A percentile compares a stretch with the other conserved stretches of the same genome.
Conservation (phyloP, 2,888 invertebrate species). For the Oscheius onirici region DNA sequence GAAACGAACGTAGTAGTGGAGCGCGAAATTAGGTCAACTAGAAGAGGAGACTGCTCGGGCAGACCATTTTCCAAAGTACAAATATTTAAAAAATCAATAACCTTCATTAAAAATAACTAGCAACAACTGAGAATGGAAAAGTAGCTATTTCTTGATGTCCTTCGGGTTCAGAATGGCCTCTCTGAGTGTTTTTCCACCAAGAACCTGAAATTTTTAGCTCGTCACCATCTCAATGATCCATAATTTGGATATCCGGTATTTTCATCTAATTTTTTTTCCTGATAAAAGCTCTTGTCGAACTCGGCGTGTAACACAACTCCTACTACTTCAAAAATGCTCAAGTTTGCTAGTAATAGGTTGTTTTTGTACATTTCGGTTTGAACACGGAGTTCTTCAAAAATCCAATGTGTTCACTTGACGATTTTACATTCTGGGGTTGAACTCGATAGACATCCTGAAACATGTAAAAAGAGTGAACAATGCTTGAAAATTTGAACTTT, state of each 20-base stretch:
- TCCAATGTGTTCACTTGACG: neutral
- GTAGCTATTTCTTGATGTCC: slow-evolving; percentile 32
- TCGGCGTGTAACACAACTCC: too few relatives aligned
- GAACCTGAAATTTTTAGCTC: slow-evolving; percentile 37
- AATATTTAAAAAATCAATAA: neutral
- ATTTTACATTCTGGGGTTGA: neutral
- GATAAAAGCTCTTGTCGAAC: too few relatives aligned
- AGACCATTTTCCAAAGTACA: neutral
- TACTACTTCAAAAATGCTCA: too few relatives aligned
- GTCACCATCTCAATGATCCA: too few relatives aligned
- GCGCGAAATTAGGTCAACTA: slow-evolving; percentile 23
- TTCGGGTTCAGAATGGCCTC: slow-evolving; percentile 45
- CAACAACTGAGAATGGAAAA: neutral
- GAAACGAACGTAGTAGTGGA: neutral
- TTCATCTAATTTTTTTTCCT: too few relatives aligned
- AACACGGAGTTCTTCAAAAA: too few relatives aligned
- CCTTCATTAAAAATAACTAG: neutral
- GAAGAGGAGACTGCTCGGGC: neutral
- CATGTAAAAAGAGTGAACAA: too few relatives aligned
- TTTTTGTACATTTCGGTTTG: too few relatives aligned
- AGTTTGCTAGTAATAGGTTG: too few relatives aligned
- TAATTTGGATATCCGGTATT: too few relatives aligned
- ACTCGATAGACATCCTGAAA: too few relatives aligned
- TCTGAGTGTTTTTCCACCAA: slow-evolving; percentile 41
- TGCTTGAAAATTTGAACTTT: too few relatives aligned